Conservation (phyloP, 2,888 invertebrate species). For the Bimastos eiseni region DNA sequence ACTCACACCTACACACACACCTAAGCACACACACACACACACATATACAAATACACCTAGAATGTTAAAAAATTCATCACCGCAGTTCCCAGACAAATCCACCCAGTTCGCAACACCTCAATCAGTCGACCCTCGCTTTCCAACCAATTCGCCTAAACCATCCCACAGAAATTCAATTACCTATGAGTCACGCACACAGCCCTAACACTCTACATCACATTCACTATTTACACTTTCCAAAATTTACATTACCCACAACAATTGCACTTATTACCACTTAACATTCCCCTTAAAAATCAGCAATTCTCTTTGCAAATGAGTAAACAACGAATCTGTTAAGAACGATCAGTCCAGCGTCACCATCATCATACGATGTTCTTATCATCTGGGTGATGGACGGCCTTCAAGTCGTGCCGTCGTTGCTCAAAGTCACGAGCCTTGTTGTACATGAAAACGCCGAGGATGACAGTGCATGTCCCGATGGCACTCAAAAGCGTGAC, state of each 20-base stretch:
- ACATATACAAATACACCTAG: not conserved
- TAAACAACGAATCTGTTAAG: not conserved
- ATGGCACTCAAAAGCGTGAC: constrained; percentile 75
- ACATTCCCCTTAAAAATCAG: not conserved
- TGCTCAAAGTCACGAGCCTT: constrained; percentile 68
- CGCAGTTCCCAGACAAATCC: not conserved
- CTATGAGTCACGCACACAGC: not conserved
- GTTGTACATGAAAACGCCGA: constrained; percentile 76
- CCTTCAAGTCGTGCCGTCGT: not conserved
- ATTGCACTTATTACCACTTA: constrained; percentile 13
- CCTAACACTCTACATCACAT: not conserved
- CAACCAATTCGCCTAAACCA: not conserved
- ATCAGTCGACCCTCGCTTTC: not conserved
- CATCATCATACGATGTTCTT: not conserved
- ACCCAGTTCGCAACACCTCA: not conserved
- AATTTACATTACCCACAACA: not conserved
- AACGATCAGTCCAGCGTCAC: not conserved
- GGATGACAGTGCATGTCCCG: constrained; percentile 73
- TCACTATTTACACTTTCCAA: not conserved
- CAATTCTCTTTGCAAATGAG: not conserved
- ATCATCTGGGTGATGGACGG: not conserved
- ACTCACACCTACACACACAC: not conserved
- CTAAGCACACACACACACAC: not conserved
- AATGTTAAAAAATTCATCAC: too few relatives aligned
- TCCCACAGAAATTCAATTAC: not conserved